Conservation (phyloP, 2,113 vertebrate species). For the Castor canadensis region DNA sequence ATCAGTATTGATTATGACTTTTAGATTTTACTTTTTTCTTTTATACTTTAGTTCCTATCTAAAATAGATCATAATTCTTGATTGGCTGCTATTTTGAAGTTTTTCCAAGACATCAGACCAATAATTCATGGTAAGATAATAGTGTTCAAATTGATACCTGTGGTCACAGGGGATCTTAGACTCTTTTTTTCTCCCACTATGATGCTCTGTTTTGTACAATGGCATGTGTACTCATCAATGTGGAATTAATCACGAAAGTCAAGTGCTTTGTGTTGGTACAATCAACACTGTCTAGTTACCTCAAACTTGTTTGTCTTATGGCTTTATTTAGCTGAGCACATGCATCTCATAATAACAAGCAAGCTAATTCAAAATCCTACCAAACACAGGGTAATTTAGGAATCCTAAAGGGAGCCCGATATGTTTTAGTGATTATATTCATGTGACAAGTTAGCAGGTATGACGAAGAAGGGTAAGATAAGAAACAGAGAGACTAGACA, state of each 20-base stretch:
- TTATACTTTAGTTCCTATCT: constrained; percentile 14
- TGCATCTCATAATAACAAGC: constrained; percentile 5
- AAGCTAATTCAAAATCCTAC: constrained; percentile 2
- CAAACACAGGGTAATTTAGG: background rate
- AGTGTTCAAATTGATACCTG: background rate
- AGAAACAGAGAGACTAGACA: background rate
- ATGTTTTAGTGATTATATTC: constrained; percentile 1
- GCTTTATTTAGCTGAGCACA: constrained; percentile 41
- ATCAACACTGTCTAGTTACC: constrained; percentile 33
- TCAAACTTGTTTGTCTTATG: constrained; percentile 55
- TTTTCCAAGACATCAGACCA: constrained; percentile 18
- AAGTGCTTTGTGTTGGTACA: background rate
- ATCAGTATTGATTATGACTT: constrained; percentile 59
- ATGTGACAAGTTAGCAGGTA: background rate
- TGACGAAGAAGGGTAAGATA: background rate
- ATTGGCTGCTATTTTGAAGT: background rate
- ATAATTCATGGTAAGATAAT: constrained; percentile 26
- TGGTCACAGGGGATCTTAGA: background rate
- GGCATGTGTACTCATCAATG: background rate
- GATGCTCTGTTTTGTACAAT: constrained; percentile 17
- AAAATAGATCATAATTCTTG: constrained; percentile 39
- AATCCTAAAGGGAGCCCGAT: background rate
- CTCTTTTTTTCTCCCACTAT: background rate
- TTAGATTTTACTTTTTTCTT: constrained; percentile 33
- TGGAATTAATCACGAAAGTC: constrained; percentile 51